phyloP scores from a whole-genome alignment of 2,888 invertebrate species.

The Tetrapedia diversipes region DNA sequence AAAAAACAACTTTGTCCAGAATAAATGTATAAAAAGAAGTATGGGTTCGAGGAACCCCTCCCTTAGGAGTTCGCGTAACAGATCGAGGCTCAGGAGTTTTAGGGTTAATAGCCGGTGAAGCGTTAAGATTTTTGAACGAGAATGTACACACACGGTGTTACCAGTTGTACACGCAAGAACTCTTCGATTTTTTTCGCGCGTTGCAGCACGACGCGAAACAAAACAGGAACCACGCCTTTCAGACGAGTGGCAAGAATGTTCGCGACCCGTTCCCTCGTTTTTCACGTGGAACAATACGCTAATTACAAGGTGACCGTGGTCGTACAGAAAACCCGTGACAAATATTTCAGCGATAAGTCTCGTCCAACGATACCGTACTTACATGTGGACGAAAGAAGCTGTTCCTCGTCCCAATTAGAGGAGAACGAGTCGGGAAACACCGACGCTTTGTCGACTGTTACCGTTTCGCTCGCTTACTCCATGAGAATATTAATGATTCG shows the following conservation, averaged over 20 bases:
- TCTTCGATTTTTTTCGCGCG: neutral
- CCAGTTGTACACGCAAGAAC: neutral
- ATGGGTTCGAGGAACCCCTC: too few relatives aligned
- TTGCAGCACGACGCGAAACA: neutral
- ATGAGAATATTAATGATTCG: conserved; percentile 55
- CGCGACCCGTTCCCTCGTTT: neutral
- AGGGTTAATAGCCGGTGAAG: too few relatives aligned
- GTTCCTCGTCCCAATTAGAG: conserved; percentile 44
- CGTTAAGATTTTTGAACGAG: neutral
- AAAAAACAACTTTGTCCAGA: too few relatives aligned
- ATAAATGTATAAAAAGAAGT: too few relatives aligned
- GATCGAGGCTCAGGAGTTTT: too few relatives aligned
- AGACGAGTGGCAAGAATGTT: neutral
- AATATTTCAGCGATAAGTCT: conserved; percentile 28
- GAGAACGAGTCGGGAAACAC: conserved; percentile 25
- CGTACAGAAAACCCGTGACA: conserved; percentile 24
- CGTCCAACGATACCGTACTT: too few relatives aligned
- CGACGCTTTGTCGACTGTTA: conserved; percentile 24
- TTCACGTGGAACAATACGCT: conserved; percentile 3
- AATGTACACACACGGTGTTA: neutral
- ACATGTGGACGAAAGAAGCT: conserved; percentile 30
- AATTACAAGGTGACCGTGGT: conserved; percentile 10
- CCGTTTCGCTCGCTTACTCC: conserved; percentile 26
- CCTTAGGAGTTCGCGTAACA: too few relatives aligned
- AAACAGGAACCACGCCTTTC: neutral